Evolutionary conservation across 2,113 vertebrate genomes (phyloP), one percentile per base, ranked within the genome.

Genomic region (Myocastor coypus): DNA sequence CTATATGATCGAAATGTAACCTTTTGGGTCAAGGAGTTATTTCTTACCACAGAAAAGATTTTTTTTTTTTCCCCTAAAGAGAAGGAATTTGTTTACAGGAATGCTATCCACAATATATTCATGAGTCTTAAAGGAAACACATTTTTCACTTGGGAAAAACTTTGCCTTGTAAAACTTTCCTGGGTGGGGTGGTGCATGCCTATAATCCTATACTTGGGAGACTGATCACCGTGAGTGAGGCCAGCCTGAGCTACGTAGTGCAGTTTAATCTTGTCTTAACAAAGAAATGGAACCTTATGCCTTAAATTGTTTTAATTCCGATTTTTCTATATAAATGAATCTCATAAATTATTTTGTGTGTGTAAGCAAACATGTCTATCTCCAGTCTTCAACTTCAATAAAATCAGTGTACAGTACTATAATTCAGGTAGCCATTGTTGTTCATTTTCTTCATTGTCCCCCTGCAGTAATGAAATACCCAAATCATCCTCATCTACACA

Each of bases 21-120:
- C 87, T 71, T 73, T 63, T 4, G 20, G 69, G 63, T 96, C 95
- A 92, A 75, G 80, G 94, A 92, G 59, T 57, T 75, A 82, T 61
- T 97, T 92, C 83, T 96, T 88, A 88, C 87, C 81, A 82, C 63
- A 9, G 66, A 63, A 81, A 84, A 94, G 69, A 24, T 91, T 78
- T 59, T 37, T 52, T 16, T 91, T 78, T 59, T 37, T 52, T 16
- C 16, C 24, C 26, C 77, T 66, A 16, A 34, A 61, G 61, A 30
- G 20, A 92, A 94, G 46, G 19, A 46, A 78, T 96, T 95, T 85
- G 8, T 10, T 32, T 37, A 52, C 3, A 78, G 28, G 26, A 89
- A n/a, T 34, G 37, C 64, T 92, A 20, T 81, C 64, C 52, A 17
- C 50, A 40, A 42, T 46, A 59, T 71, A 50, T 78, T 84, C 55